Percentiles rank a stretch among this genome's conserved stretches.
These are phyloP conservation scores for Scaptomyza graminum DNA, from an alignment of 1,140 invertebrate species.

Conservation along the genomic window DNA sequence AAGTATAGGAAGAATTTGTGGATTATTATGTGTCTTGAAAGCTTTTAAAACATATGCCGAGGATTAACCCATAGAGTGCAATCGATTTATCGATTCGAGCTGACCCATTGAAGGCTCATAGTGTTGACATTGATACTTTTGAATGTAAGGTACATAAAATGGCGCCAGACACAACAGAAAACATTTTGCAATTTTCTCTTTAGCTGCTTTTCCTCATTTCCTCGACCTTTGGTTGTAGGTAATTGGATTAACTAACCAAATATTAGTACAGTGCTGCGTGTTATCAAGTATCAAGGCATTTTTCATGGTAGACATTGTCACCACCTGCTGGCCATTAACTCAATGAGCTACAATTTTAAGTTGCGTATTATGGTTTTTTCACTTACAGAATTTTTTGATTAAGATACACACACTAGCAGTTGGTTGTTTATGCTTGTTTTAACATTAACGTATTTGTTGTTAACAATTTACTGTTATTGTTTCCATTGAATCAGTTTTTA, in stretches of 20 bases:
- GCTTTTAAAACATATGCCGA: background rate
- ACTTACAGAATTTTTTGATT: slow-evolving; percentile 80
- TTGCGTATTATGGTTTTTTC: slow-evolving; percentile 52
- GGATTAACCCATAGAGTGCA: background rate
- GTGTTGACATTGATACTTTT: slow-evolving; percentile 65
- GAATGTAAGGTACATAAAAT: slow-evolving; percentile 58
- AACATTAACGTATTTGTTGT: slow-evolving; percentile 45
- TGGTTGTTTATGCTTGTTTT: slow-evolving; percentile 33
- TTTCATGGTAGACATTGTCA: slow-evolving; percentile 47
- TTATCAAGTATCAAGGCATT: slow-evolving; percentile 37
- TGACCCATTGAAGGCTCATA: slow-evolving; percentile 16
- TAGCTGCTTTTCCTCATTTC: slow-evolving; percentile 32
- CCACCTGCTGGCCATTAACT: slow-evolving; percentile 64
- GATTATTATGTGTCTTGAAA: background rate
- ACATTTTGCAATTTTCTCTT: slow-evolving; percentile 36
- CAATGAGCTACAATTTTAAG: slow-evolving; percentile 48
- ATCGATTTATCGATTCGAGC: slow-evolving; percentile 55
- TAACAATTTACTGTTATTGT: slow-evolving; percentile 60
- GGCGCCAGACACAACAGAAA: slow-evolving; percentile 48
- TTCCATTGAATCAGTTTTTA: slow-evolving; percentile 65
- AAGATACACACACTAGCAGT: slow-evolving; percentile 80
- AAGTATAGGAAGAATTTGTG: background rate
- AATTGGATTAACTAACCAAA: slow-evolving; percentile 72
- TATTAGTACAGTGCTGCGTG: slow-evolving; percentile 30
- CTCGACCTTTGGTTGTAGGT: slow-evolving; percentile 64